A percentile compares a stretch with the other conserved stretches of the same genome.
These are phyloP conservation scores for Amorpha juglandis DNA, from an alignment of 2,888 invertebrate genomes.

Conservation along the genomic window DNA sequence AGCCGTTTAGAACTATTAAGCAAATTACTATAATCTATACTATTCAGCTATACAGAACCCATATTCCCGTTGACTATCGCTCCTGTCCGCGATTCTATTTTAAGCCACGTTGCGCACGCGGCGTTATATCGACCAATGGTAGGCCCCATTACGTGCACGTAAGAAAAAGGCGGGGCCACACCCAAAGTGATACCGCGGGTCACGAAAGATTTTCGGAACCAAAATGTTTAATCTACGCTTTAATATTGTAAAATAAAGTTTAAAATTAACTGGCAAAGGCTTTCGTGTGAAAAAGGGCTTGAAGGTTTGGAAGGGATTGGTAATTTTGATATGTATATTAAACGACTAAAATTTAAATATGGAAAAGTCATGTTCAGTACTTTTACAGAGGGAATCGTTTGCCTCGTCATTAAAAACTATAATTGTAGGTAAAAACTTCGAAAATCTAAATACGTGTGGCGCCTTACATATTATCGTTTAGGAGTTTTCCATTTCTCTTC, in stretches of 20 bases:
- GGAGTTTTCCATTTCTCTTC: too few species aligned
- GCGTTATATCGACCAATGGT: slow-evolving; percentile 40
- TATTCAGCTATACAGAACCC: slow-evolving; percentile 32
- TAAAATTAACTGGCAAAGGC: slow-evolving; percentile 1
- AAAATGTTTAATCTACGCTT: not conserved
- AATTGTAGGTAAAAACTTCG: too few species aligned
- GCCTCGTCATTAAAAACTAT: too few species aligned
- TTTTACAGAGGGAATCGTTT: not conserved
- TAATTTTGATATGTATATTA: slow-evolving; percentile 4
- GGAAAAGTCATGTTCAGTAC: not conserved
- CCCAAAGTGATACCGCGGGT: slow-evolving; percentile 25
- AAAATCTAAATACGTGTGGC: too few species aligned
- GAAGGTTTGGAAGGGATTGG: slow-evolving; percentile 4
- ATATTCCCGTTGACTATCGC: not conserved
- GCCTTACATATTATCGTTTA: too few species aligned
- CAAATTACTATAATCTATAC: too few species aligned
- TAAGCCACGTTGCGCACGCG: slow-evolving; percentile 44
- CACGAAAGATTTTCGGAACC: slow-evolving; percentile 11
- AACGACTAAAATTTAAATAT: not conserved
- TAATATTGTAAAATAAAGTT: not conserved
- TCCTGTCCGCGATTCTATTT: slow-evolving; percentile 32
- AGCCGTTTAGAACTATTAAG: too few species aligned
- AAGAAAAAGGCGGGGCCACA: slow-evolving; percentile 36
- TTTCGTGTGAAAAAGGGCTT: slow-evolving; percentile 19
- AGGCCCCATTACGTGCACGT: slow-evolving; percentile 34